These are phyloP conservation scores for Ceriagrion tenellum DNA, from an alignment of 2,888 invertebrate species.

Conservation along the genomic window DNA sequence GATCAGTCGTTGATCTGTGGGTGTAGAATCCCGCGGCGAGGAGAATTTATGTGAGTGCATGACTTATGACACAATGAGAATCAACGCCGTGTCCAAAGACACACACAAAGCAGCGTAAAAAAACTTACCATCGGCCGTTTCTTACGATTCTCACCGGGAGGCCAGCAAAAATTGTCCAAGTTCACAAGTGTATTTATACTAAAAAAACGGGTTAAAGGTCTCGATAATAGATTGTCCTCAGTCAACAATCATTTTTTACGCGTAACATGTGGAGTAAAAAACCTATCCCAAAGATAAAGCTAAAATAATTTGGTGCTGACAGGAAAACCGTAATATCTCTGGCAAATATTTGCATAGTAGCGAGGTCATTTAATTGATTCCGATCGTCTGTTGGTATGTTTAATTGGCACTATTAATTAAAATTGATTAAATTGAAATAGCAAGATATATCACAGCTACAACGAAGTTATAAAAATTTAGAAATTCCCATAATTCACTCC, in stretches of 20 bases:
- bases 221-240: background rate
- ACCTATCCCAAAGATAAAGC: background rate
- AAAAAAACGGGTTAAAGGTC: background rate
- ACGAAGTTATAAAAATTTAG: too few species aligned
- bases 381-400: too few species aligned
- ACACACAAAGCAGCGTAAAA: background rate
- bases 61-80: conserved; percentile 15
- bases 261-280: background rate
- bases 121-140: background rate
- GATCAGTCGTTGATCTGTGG: background rate
- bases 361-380: too few species aligned
- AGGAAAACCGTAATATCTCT: background rate
- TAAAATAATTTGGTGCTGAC: background rate
- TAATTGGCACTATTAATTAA: background rate
- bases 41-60: conserved; percentile 5
- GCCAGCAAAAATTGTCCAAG: background rate
- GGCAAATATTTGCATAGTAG: background rate
- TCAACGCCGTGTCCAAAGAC: background rate
- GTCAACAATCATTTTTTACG: conserved; percentile 6
- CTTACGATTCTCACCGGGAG: background rate
- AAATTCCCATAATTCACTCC: too few species aligned
- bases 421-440: too few species aligned
- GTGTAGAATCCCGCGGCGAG: conserved; percentile 15
- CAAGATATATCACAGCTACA: too few species aligned
- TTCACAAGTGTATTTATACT: background rate